Evolutionary conservation across 2,888 invertebrate genomes (phyloP).

Genomic region (Brachyptera risi): DNA sequence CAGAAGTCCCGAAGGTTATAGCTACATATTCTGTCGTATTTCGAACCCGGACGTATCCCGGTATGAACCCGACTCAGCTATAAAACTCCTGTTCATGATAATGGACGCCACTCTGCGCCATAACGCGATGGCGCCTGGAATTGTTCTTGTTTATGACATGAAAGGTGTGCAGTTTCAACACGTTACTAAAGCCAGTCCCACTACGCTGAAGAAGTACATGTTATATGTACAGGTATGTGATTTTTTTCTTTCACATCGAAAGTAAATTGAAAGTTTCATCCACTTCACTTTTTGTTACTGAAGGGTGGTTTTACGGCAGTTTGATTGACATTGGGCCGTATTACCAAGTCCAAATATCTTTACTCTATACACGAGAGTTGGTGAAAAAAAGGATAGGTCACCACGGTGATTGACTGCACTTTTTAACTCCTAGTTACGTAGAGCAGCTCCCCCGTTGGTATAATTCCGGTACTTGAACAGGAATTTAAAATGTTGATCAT

Average conservation of each 20-base stretch:
- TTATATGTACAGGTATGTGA: slow-evolving; percentile 34
- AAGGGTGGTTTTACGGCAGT: no score
- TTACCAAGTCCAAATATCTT: no score
- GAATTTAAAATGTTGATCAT: no score
- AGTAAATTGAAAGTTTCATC: not conserved
- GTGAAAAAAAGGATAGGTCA: no score
- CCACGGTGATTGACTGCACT: no score
- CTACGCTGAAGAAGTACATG: slow-evolving; percentile 35
- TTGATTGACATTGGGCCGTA: no score
- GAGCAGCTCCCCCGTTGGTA: no score
- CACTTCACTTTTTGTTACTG: not conserved
- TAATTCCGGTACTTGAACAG: no score
- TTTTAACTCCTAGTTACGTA: no score
- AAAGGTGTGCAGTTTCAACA: slow-evolving; percentile 32
- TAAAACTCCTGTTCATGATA: slow-evolving; percentile 35
- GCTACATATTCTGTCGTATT: not conserved
- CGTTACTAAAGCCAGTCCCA: slow-evolving; percentile 31
- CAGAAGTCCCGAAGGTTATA: not conserved
- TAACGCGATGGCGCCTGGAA: slow-evolving; percentile 31
- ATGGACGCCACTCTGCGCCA: slow-evolving; percentile 33
- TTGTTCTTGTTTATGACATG: slow-evolving; percentile 35
- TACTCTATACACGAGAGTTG: no score
- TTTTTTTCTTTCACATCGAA: not conserved
- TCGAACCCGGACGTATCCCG: slow-evolving; percentile 28
- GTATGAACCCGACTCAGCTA: slow-evolving; percentile 33